A percentile compares a stretch with the other conserved stretches of the same genome.
Evolutionary conservation across 2,888 invertebrate genomes (phyloP).

Genomic region (Folsomia candida): DNA sequence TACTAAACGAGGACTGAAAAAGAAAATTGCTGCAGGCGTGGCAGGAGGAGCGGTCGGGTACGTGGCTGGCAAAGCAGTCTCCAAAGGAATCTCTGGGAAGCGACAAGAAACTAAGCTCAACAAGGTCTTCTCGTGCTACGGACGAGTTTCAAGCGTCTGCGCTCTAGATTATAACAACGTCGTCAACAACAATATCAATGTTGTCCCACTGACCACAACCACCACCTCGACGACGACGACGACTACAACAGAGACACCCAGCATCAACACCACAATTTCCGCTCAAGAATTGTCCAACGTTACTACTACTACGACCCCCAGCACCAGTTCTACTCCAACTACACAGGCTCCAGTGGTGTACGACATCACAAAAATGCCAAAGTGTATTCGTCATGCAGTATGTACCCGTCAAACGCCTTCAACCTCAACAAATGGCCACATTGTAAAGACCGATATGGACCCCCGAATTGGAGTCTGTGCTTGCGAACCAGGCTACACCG

Average conservation of each 20-base stretch:
- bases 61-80: background rate
- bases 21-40: conserved; percentile 5
- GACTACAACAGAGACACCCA: background rate
- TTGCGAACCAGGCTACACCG: conserved; percentile 11
- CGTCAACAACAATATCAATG: background rate
- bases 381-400: conserved; percentile 16
- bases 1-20: conserved; percentile 12
- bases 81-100: background rate
- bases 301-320: background rate
- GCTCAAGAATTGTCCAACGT: background rate
- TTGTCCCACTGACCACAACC: conserved; percentile 2
- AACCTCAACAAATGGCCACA: background rate
- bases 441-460: conserved; percentile 12
- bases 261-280: background rate
- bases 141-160: conserved; percentile 18
- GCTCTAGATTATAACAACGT: conserved; percentile 17
- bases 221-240: background rate
- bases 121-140: conserved; percentile 22
- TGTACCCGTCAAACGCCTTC: background rate
- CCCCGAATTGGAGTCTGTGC: conserved; percentile 22
- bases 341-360: background rate
- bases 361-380: conserved; percentile 13
- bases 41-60: background rate
- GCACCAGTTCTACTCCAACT: background rate
- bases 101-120: background rate